phyloP scores from a whole-genome alignment of 2,113 vertebrate genomes.

The Tragelaphus imberbis region DNA sequence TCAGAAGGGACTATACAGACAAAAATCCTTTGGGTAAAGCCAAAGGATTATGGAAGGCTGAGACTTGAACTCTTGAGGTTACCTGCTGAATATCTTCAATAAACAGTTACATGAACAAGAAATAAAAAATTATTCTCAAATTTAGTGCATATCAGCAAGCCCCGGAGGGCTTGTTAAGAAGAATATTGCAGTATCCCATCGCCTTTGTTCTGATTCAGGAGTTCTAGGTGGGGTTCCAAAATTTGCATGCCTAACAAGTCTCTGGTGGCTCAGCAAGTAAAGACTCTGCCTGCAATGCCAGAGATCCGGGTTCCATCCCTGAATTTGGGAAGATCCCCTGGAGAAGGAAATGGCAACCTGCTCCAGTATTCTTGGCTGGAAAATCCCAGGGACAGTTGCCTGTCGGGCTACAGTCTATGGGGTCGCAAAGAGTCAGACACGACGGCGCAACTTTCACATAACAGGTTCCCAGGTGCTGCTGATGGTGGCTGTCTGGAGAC shows the following conservation, averaged over 20 bases:
- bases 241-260: background rate
- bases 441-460: background rate
- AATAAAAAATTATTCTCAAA: background rate
- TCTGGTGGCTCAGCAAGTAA: background rate
- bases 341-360: background rate
- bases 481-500: background rate
- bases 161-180: background rate
- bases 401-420: background rate
- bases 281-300: accelerated
- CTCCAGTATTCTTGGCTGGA: background rate
- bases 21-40: background rate
- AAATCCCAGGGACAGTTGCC: background rate
- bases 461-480: background rate
- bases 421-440: background rate
- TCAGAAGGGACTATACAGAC: background rate
- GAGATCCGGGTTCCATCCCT: background rate
- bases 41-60: background rate
- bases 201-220: background rate
- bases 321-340: background rate
- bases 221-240: background rate
- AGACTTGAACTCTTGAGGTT: background rate
- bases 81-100: background rate
- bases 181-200: background rate
- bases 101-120: background rate
- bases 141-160: too few relatives aligned